Base-by-base conservation (phyloP, 2,888 invertebrate genomes). In the Proisotoma minuta region DNA sequence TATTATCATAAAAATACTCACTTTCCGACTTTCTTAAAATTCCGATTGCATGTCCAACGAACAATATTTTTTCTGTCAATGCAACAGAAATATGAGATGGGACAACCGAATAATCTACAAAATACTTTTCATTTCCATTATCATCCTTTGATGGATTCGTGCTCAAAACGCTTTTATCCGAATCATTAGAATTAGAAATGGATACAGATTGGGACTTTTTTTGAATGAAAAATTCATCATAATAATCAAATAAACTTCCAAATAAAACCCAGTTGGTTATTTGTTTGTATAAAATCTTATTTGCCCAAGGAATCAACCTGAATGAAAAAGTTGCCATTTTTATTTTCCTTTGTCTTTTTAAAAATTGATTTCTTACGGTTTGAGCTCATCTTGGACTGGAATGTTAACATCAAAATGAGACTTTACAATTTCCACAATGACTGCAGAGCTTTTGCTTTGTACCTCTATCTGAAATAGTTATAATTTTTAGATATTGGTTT, bases 251-350 rank as follows among this genome's bases (percentile, higher is more conserved):
- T 20, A 73, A 39, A 15, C 52, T 49, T 2, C 73, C 73, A 57
- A 66, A 72, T 3, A 69, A 69, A 39, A 72, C 59, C 73, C 73
- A 73, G 59, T 68, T 71, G 0, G 65, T 72, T 12, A 73, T 69
- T 60, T 73, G 73, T 40, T 70, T 66, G 48, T 66, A 72, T 2
- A 73, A 57, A 24, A 67, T 60, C 12, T 62, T 52, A 57, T 73
- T 72, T 2, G 70, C 62, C 66, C 71, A 68, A 4, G 67, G 69
- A 39, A 68, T 63, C 3, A 73, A 29, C 28, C 71, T 72, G 48
- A 43, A 50, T 18, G 26, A 47, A n/a, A 24, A 43, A 56, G 12
- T 43, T n/a, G 26, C 18, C 4, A 47, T 8, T 10, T 48, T 8
- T 56, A n/a, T 26, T 1, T 20, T 43, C n/a, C 40, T 23, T 43